These are phyloP conservation scores for Fregata magnificens DNA, from an alignment of 2,113 vertebrate genomes.

Conservation along the genomic window DNA sequence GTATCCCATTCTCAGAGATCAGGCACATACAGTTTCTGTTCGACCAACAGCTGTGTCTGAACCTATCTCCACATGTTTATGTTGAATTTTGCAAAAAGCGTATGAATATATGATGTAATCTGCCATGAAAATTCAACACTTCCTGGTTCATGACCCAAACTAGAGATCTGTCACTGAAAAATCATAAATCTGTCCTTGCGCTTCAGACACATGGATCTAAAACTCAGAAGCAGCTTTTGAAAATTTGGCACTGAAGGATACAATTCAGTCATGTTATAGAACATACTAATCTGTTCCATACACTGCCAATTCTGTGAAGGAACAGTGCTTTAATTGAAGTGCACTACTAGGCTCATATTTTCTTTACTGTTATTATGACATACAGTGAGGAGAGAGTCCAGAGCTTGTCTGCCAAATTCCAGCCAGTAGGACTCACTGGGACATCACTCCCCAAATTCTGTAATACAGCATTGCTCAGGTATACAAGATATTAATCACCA, in stretches of 20 bases:
- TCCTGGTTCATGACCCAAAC: not conserved
- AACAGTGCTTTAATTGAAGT: not conserved
- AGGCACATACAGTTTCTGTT: not conserved
- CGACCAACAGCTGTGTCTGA: not conserved
- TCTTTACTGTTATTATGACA: not conserved
- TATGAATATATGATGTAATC: not conserved
- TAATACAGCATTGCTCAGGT: not conserved
- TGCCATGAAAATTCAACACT: not conserved
- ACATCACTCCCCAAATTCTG: not conserved
- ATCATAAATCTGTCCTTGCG: not conserved
- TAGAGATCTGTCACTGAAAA: not conserved
- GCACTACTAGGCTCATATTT: not conserved
- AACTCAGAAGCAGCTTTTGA: not conserved
- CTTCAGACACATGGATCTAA: not conserved
- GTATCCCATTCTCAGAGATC: not conserved
- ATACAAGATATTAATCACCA: not conserved
- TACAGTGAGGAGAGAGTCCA: not conserved
- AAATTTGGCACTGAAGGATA: not conserved
- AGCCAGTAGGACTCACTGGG: not conserved
- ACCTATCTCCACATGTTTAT: not conserved
- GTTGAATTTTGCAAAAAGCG: not conserved
- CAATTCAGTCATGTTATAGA: not conserved
- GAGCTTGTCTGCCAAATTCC: not conserved
- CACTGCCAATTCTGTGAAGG: not conserved
- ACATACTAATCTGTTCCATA: not conserved